Percentiles rank a stretch among this genome's conserved stretches.
These are phyloP conservation scores for Ornithorhynchus anatinus DNA, from an alignment of 2,113 vertebrate species.

Conservation along the genomic window DNA sequence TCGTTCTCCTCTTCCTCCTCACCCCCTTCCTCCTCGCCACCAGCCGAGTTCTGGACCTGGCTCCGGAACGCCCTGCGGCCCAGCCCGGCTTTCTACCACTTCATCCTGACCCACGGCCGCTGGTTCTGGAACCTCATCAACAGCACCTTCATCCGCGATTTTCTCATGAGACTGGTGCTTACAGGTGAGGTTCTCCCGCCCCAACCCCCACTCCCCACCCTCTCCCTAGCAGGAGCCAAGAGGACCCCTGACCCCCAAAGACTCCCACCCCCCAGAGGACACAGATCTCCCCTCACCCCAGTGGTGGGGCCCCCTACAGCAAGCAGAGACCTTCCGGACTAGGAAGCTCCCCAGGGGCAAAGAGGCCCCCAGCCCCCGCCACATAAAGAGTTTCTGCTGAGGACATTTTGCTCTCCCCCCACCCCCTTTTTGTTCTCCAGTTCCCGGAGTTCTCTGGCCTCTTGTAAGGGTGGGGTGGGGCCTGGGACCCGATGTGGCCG, in stretches of 20 bases:
- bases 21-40: background rate
- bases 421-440: too few relatives aligned
- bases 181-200: constrained; percentile 66
- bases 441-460: too few relatives aligned
- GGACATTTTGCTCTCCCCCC: background rate
- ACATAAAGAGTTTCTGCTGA: background rate
- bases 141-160: constrained; percentile 78
- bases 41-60: constrained; percentile 87
- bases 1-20: background rate
- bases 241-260: too few relatives aligned
- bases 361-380: background rate
- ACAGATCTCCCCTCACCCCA: background rate
- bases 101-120: constrained; percentile 84
- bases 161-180: constrained; percentile 85
- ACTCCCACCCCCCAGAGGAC: accelerated
- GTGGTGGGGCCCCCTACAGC: background rate
- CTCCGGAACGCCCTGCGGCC: constrained; percentile 78
- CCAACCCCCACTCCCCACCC: background rate
- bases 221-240: too few relatives aligned
- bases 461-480: too few relatives aligned
- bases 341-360: background rate
- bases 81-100: constrained; percentile 76
- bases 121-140: constrained; percentile 91
- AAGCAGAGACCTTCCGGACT: background rate
- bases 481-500: too few relatives aligned